Conservation (phyloP, 2,113 vertebrate species). For the Sorex araneus region DNA sequence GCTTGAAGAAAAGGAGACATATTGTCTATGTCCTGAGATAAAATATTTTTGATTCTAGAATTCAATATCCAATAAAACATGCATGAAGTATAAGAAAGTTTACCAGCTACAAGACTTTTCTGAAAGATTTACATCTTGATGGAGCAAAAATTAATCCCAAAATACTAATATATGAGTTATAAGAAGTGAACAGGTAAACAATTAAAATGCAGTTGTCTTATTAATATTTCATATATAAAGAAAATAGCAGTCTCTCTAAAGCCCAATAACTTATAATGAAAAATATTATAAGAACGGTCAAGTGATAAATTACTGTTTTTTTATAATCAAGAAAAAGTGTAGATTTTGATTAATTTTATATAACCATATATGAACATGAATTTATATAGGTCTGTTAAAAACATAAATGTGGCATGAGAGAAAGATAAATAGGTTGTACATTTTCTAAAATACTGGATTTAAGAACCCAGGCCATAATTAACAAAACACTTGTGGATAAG, state of each 20-base stretch:
- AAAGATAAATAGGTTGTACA: not conserved
- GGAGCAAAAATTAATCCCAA: not conserved
- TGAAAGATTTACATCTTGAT: not conserved
- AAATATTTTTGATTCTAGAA: conserved; percentile 39
- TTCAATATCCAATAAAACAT: not conserved
- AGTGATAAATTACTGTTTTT: not conserved
- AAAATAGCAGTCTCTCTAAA: not conserved
- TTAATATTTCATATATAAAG: not conserved
- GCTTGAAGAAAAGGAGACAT: not conserved
- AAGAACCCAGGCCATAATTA: not conserved
- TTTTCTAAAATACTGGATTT: not conserved
- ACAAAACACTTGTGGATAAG: not conserved
- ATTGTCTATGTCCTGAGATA: not conserved
- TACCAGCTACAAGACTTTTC: not conserved
- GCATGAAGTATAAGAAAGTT: not conserved
- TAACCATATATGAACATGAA: not conserved
- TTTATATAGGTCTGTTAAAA: not conserved
- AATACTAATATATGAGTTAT: not conserved
- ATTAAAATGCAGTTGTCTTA: not conserved
- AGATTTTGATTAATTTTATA: not conserved
- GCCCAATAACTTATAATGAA: not conserved
- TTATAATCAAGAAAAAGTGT: not conserved
- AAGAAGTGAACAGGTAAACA: not conserved
- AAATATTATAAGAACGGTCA: not conserved
- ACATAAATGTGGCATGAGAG: not conserved